Base-by-base conservation (phyloP, 2,113 vertebrate genomes). In the Tetrao urogallus region DNA sequence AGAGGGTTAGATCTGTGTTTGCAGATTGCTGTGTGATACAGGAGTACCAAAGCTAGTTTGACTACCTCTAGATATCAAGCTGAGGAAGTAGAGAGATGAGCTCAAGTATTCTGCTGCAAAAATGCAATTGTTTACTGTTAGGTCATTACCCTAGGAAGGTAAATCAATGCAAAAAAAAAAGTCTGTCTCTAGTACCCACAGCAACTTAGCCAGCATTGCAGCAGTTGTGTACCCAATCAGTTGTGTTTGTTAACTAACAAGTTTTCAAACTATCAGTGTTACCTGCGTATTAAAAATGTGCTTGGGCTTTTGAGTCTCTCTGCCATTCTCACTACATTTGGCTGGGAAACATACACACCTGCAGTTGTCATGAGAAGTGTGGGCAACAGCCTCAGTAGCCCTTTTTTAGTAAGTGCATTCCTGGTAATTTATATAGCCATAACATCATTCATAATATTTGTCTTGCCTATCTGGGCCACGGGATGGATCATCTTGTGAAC, bases 181-280 rank as follows among this genome's bases (percentile, higher is more conserved):
- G 47, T 40, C 32, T 75, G 22, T 20, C 36, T 84, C 30, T 84
- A 40, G 34, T 83, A 86, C 65, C 54, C 30, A 57, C 74, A 61
- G 45, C 1, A 2, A 47, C 74, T 86, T 63, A 90, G 56, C 61
- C 65, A 64, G 69, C 56, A 90, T 56, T 93, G 57, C 57, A 75
- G 47, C 28, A 25, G 52, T 14, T 36, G 1, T 19, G 25, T 72
- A 88, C 19, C 22, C 43, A 52, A 57, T 83, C 65, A 47, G 32
- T 66, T 85, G 21, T 42, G 77, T 77, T 91, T 18, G 14, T 85
- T 80, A 81, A 86, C 86, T 85, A 52, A 78, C 77, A 95, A 86
- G 47, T 80, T 89, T 89, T 80, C 38, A 82, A 73, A 66, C 50
- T 89, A 32, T 14, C 15, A 14, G 19, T 43, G 18, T 88, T 76